Conservation (phyloP, 2,797 vertebrate genomes). For the Helicolenus hilgendorfi region DNA sequence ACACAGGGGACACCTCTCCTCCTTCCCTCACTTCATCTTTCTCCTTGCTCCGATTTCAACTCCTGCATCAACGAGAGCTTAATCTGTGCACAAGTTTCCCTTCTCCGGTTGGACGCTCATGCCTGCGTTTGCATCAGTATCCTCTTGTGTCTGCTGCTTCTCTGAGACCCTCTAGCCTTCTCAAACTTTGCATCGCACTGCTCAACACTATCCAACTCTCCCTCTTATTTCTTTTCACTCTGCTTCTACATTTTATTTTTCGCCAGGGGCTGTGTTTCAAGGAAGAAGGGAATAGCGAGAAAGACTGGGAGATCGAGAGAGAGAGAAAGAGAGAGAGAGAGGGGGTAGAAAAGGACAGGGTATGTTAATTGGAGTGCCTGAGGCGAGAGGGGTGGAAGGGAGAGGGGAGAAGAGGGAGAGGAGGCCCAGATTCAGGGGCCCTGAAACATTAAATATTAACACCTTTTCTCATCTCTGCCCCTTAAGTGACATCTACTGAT, state of each 20-base stretch:
- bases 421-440: constrained; percentile 68
- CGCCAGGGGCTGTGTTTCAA: constrained; percentile 63
- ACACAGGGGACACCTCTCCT: constrained; percentile 40
- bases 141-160: constrained; percentile 12
- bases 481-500: constrained; percentile 87
- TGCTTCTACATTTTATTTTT: constrained; percentile 53
- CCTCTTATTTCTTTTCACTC: constrained; percentile 8
- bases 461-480: constrained; percentile 87
- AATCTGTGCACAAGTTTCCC: background rate
- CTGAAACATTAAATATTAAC: constrained; percentile 93
- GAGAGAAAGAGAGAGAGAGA: constrained; percentile 27
- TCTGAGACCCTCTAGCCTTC: constrained; percentile 22
- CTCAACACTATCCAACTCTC: constrained; percentile 19
- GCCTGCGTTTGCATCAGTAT: constrained; percentile 13
- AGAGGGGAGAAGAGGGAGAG: constrained; percentile 34
- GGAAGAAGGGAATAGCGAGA: constrained; percentile 57
- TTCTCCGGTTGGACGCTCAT: background rate
- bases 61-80: background rate
- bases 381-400: constrained; percentile 66
- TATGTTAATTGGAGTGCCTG: constrained; percentile 87
- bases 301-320: constrained; percentile 31
- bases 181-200: constrained; percentile 42
- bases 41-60: constrained; percentile 38
- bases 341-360: constrained; percentile 63
- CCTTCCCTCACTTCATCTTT: constrained; percentile 29